These are phyloP conservation scores for Drosophila dunni DNA, from an alignment of 1,140 invertebrate genomes.

Conservation along the genomic window DNA sequence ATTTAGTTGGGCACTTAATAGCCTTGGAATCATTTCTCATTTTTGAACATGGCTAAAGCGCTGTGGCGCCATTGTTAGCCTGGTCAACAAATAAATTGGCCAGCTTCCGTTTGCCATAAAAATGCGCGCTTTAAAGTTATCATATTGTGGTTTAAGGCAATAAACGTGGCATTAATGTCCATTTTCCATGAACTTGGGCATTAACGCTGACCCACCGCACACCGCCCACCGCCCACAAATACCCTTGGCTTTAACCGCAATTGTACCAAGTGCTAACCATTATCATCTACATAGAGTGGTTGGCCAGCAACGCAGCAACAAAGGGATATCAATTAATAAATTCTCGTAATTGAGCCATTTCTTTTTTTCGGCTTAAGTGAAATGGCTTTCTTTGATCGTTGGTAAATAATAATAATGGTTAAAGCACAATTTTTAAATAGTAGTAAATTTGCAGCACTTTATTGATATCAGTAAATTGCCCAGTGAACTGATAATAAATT, in stretches of 20 bases:
- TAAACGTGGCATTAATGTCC: slow-evolving; percentile 78
- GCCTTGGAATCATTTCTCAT: slow-evolving; percentile 77
- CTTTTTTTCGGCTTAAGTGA: not conserved
- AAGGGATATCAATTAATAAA: slow-evolving; percentile 20
- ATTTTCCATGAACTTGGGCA: slow-evolving; percentile 57
- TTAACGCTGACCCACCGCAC: slow-evolving; percentile 57
- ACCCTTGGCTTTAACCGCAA: slow-evolving; percentile 15
- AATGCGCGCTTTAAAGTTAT: slow-evolving; percentile 75
- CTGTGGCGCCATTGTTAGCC: slow-evolving; percentile 59
- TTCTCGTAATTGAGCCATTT: slow-evolving; percentile 14
- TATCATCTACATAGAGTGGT: slow-evolving; percentile 14
- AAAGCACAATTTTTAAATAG: too few species aligned
- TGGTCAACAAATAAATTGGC: slow-evolving; percentile 74
- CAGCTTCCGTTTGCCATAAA: slow-evolving; percentile 71
- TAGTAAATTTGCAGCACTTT: too few species aligned
- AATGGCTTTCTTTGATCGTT: not conserved
- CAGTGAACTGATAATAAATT: too few species aligned
- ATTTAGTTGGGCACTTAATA: slow-evolving; percentile 84
- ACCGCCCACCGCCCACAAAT: slow-evolving; percentile 1
- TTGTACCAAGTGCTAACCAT: slow-evolving; percentile 47
- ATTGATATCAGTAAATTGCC: too few species aligned
- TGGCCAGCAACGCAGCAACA: not conserved
- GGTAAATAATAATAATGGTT: not conserved
- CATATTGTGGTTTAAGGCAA: slow-evolving; percentile 82
- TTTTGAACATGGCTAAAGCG: slow-evolving; percentile 30